Percentiles rank a stretch among this genome's conserved stretches.
These are phyloP conservation scores for Copidosoma aretas DNA, from an alignment of 2,888 invertebrate species.

Conservation along the genomic window DNA sequence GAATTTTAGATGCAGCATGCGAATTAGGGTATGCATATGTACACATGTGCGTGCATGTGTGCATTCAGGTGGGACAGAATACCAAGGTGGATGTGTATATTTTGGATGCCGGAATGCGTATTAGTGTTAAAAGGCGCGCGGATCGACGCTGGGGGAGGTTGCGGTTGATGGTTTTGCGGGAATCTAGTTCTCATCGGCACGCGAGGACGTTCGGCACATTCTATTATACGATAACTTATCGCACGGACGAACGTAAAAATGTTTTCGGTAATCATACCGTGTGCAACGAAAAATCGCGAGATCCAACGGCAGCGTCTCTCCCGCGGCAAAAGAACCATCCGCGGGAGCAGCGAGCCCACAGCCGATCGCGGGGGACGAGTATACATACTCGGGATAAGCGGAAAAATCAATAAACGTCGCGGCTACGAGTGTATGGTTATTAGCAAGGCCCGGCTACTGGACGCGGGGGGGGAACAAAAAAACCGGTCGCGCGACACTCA, in stretches of 20 bases:
- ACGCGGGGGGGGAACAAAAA: slow-evolving; percentile 24
- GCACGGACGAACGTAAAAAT: too few species aligned
- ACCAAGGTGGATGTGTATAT: background rate
- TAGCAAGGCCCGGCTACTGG: slow-evolving; percentile 32
- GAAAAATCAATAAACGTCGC: slow-evolving; percentile 31
- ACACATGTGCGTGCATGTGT: too few species aligned
- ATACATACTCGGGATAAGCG: slow-evolving; percentile 19
- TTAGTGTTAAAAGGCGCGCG: too few species aligned
- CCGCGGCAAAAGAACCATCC: too few species aligned
- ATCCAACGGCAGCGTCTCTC: too few species aligned
- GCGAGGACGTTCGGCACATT: too few species aligned
- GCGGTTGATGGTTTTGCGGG: background rate
- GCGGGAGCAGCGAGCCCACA: too few species aligned
- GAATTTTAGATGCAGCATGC: slow-evolving; percentile 25
- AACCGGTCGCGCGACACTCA: slow-evolving; percentile 26
- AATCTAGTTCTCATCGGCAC: too few species aligned
- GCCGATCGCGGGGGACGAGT: background rate
- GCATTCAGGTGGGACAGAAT: background rate
- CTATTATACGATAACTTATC: too few species aligned
- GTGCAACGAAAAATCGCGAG: too few species aligned
- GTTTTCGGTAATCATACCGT: too few species aligned
- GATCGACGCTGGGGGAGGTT: background rate
- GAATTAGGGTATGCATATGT: slow-evolving; percentile 15
- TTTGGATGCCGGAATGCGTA: background rate
- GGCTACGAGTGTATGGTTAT: slow-evolving; percentile 32